phyloP scores from a whole-genome alignment of 2,888 invertebrate genomes.

The Julus scandinavius region DNA sequence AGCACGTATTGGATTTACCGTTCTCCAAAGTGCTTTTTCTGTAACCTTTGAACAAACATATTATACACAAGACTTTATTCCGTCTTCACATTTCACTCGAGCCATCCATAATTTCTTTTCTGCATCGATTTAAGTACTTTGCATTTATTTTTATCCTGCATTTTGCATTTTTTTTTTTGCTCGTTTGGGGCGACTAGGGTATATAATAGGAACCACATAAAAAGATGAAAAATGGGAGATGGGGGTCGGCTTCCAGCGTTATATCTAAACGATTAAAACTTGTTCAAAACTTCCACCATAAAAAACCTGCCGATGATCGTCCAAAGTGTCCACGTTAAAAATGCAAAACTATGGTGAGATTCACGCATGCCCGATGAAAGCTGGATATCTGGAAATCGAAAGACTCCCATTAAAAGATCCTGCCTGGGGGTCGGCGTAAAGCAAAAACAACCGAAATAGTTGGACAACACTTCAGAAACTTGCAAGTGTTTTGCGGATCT shows the following conservation, averaged over 20 bases:
- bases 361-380: background rate
- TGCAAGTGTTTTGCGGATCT: background rate
- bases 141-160: background rate
- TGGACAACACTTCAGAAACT: constrained; percentile 19
- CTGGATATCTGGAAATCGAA: background rate
- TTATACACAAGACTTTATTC: background rate
- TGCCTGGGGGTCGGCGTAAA: background rate
- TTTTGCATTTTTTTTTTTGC: constrained; percentile 23
- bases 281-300: constrained; percentile 19
- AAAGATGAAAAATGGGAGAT: constrained; percentile 28
- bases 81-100: background rate
- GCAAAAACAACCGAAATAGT: background rate
- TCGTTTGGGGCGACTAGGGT: constrained; percentile 38
- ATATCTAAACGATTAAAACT: background rate
- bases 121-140: background rate
- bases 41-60: background rate
- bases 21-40: background rate
- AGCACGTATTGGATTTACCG: background rate
- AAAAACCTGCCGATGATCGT: background rate
- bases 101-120: background rate
- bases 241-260: background rate
- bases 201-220: constrained; percentile 42
- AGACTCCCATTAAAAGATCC: background rate
- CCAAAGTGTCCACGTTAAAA: constrained; percentile 8
- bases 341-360: background rate